These are phyloP conservation scores for Leucozona laternaria DNA, from an alignment of 2,888 invertebrate genomes.

Conservation along the genomic window DNA sequence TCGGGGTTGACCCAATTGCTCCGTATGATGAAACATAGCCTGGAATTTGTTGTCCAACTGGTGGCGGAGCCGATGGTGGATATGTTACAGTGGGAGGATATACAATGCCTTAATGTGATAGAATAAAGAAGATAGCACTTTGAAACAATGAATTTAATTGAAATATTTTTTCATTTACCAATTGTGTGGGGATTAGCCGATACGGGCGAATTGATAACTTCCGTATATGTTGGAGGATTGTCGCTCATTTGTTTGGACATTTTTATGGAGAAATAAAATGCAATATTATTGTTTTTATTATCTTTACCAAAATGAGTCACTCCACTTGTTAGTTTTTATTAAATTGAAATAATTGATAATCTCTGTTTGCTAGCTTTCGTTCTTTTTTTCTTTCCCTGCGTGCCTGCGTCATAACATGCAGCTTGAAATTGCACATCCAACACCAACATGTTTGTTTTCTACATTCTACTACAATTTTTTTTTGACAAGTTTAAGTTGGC, in stretches of 20 bases:
- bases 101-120: constrained; percentile 54
- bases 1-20: constrained; percentile 84
- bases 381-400: no score
- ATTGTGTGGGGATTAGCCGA: constrained; percentile 66
- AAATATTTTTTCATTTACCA: constrained; percentile 59
- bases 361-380: no score
- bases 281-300: not conserved
- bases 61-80: constrained; percentile 60
- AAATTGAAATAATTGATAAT: no score
- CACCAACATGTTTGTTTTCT: no score
- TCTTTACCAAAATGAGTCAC: constrained; percentile 61
- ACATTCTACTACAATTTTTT: no score
- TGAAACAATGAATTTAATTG: not conserved
- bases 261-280: constrained; percentile 7
- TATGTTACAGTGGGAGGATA: constrained; percentile 75
- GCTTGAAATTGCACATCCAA: no score
- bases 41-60: constrained; percentile 26
- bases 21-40: constrained; percentile 84
- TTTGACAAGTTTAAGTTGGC: no score
- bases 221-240: constrained; percentile 85
- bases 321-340: constrained; percentile 31
- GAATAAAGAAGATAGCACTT: not conserved
- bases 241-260: constrained; percentile 79
- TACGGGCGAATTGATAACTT: constrained; percentile 78
- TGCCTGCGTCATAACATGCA: no score